Evolutionary conservation across 2,888 invertebrate species (phyloP), one percentile per base, ranked within the genome.

Genomic region (Oxytorus armatus): DNA sequence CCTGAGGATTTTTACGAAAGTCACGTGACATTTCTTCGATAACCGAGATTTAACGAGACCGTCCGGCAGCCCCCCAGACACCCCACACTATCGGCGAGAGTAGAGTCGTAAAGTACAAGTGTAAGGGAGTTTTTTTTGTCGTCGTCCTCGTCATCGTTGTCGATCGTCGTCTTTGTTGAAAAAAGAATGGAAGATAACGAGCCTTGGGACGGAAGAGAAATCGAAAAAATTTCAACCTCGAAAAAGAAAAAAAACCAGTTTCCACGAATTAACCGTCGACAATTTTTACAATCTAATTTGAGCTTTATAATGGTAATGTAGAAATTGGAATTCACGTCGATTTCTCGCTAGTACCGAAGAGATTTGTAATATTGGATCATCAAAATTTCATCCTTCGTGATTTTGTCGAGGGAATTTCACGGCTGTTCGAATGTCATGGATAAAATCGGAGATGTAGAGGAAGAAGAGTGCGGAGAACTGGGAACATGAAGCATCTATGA

Each of bases 11-110:
- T 57, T 18, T 36, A n/a, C 18, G 61, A 23, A 44, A 73, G 51
- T 44, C 66, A 51, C 73, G 49, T 68, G 61, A 78, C 73, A 73
- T 68, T 72, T 72, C 77, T 57, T 63, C 11, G n/a, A 36, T 78
- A 78, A 68, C 66, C 68, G 61, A 61, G 68, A 78, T 73, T 78
- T 66, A 78, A 73, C 66, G 36, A 36, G 36, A 8, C 36, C 10
- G 36, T 36, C 1, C 10, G 8, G 4, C 36, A 8, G 1, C 36
- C 10, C 29, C 8, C 36, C 10, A 36, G 36, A 36, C 8, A 72
- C 65, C 55, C 29, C 33, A 65, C 63, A 65, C 63, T 42, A 44
- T 65, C 44, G 21, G n/a, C 42, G 36, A 23, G 44, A 55, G 42
- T 53, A 10, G 29, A 74, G 63, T 65, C 73, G 65, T 65, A 74